Base-by-base conservation (phyloP, 1,140 invertebrate species). In the Probaryconus sp. region DNA sequence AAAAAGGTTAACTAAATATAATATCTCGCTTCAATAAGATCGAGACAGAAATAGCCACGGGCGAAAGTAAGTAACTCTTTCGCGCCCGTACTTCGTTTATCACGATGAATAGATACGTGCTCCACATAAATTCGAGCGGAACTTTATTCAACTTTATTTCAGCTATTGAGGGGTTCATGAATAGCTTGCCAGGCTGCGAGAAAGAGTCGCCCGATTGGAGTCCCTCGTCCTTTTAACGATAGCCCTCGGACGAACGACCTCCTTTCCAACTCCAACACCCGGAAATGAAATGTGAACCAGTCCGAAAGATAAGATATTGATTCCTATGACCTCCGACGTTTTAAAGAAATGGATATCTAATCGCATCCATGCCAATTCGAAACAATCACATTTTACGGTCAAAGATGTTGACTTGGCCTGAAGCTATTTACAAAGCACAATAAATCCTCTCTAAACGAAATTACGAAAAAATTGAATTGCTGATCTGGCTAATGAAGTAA, bases 211-310 rank as follows among this genome's bases (percentile, higher is more conserved):
- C 17, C 47, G 30, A 48, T 38, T 37, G 50, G 13, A 55, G 37
- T 63, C 47, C 26, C 26, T 45, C 31, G 50, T 37, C 16, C 31
- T 38, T 55, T 47, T 37, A 61, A 71, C 33, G 24, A 30, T 31
- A 40, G 55, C 37, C 60, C 55, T 47, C 20, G 45, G 7, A 20
- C 43, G 9, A 16, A 5, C 28, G 55, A 67, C 55, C 55, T 67
- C 61, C n/a, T 67, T 73, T 61, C 38, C 11, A 42, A 61, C 31
- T 45, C 33, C 11, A 2, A n/a, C 20, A 17, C 13, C 37, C 70
- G 70, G 70, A 73, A 67, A 73, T 73, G 48, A 73, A 73, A 65
- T 61, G 70, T 61, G 69, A 65, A 72, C 69, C 47, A 58, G 69
- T 72, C 53, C 53, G 13, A 71, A 56, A 56, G 68, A 71, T 71